Percentiles rank a stretch among this genome's conserved stretches.
These are phyloP conservation scores for Turritopsis rubra DNA, from an alignment of 30 jellyfish, hydroid and myxozoan genomes.

Conservation along the genomic window DNA sequence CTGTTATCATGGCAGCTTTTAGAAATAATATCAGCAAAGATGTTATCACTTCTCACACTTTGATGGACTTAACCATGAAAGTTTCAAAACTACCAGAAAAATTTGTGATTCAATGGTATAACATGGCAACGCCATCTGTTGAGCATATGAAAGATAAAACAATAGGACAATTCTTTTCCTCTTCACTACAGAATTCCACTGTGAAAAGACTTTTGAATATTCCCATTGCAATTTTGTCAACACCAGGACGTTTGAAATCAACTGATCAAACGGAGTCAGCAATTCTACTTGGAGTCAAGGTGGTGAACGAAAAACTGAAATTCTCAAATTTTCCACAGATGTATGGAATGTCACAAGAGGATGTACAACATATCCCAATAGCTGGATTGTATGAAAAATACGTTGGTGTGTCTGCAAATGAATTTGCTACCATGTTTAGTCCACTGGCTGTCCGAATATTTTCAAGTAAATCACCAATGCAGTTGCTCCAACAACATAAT, in stretches of 20 bases:
- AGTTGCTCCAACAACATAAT: background rate
- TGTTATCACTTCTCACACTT: background rate
- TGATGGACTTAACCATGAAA: background rate
- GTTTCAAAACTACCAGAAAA: slow-evolving; percentile 3
- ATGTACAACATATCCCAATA: background rate
- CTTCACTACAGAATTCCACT: background rate
- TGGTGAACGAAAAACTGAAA: background rate
- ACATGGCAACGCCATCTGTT: background rate
- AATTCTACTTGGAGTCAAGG: background rate
- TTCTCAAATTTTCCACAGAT: background rate
- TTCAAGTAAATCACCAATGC: background rate
- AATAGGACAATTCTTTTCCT: background rate
- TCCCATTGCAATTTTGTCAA: background rate
- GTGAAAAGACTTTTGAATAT: background rate
- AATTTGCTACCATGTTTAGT: background rate
- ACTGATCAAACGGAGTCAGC: background rate
- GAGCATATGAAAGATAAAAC: background rate
- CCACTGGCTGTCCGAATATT: background rate
- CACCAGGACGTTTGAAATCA: background rate
- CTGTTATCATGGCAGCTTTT: background rate
- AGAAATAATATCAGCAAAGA: background rate
- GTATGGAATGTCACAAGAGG: slow-evolving; percentile 1
- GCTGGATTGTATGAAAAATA: background rate
- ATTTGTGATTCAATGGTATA: background rate
- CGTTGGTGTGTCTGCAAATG: background rate